These are phyloP conservation scores for Thymelicus lineola DNA, from an alignment of 2,888 invertebrate species.

Conservation along the genomic window DNA sequence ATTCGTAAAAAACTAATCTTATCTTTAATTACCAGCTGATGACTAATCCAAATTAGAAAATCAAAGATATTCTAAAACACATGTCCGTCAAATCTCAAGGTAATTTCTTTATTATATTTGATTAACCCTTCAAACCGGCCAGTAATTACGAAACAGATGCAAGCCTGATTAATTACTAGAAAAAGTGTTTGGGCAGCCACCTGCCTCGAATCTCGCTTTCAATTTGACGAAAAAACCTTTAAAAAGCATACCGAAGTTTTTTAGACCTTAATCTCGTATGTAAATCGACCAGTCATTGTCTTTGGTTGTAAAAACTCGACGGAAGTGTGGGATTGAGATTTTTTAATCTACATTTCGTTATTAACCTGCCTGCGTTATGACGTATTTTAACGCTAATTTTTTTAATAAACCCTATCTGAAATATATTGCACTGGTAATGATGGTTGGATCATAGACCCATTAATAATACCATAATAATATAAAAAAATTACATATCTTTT, in stretches of 20 bases:
- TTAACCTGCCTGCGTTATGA: slow-evolving; percentile 25
- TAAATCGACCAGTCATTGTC: slow-evolving; percentile 80
- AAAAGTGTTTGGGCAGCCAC: slow-evolving; percentile 70
- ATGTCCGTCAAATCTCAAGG: slow-evolving; percentile 62
- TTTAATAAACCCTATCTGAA: background rate
- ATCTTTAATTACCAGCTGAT: slow-evolving; percentile 46
- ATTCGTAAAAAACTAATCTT: slow-evolving; percentile 11
- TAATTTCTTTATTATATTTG: slow-evolving; percentile 85
- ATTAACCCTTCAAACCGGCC: slow-evolving; percentile 77
- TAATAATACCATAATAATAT: background rate
- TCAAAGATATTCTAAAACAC: slow-evolving; percentile 55
- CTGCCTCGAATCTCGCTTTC: slow-evolving; percentile 79
- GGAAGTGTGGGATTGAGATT: slow-evolving; percentile 67
- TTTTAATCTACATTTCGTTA: slow-evolving; percentile 51
- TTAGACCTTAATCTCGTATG: slow-evolving; percentile 68
- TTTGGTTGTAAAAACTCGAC: slow-evolving; percentile 56
- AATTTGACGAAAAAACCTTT: slow-evolving; percentile 54
- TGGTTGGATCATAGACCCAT: no score
- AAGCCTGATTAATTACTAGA: slow-evolving; percentile 79
- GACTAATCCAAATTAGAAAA: slow-evolving; percentile 40
- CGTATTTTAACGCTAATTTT: slow-evolving; percentile 20
- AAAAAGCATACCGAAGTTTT: slow-evolving; percentile 58
- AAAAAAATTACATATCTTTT: background rate
- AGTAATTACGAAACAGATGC: slow-evolving; percentile 81
- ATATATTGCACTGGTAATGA: background rate